Evolutionary conservation across 2,888 invertebrate species (phyloP).

Genomic region (Cheilosia soror): DNA sequence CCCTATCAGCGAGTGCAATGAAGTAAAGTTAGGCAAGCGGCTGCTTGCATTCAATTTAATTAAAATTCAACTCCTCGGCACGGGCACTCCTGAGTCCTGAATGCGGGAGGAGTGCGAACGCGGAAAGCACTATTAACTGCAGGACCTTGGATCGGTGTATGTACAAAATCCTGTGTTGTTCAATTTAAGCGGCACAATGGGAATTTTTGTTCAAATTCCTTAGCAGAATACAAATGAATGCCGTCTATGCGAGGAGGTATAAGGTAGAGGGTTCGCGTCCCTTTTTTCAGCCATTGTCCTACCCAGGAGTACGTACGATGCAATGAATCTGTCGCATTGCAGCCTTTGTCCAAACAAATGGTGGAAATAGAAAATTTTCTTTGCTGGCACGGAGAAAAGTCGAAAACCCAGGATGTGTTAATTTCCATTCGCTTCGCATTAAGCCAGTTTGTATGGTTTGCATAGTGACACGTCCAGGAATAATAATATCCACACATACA

Average conservation of each 20-base stretch:
- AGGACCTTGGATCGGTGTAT: background rate
- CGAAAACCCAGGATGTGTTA: constrained; percentile 23
- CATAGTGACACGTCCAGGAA: constrained; percentile 19
- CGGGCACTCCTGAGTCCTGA: background rate
- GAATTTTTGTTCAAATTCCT: constrained; percentile 5
- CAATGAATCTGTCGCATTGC: constrained; percentile 56
- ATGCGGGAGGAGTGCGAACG: background rate
- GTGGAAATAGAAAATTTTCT: constrained; percentile 33
- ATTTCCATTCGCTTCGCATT: constrained; percentile 29
- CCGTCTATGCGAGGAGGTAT: background rate
- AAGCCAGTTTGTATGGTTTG: constrained; percentile 31
- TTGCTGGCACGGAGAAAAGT: background rate
- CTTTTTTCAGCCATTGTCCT: background rate
- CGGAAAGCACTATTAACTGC: constrained; percentile 10
- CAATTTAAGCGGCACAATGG: background rate
- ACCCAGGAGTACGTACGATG: constrained; percentile 8
- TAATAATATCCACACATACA: background rate
- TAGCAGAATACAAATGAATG: constrained; percentile 25
- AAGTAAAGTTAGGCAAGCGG: background rate
- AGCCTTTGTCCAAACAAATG: constrained; percentile 31
- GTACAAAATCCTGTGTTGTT: constrained; percentile 8
- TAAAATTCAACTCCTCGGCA: constrained; percentile 9
- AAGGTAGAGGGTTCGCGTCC: background rate
- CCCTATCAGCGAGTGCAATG: background rate
- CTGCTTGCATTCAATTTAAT: constrained; percentile 15